phyloP scores from a whole-genome alignment of 2,113 vertebrate species.

The Sapayoa aenigma region DNA sequence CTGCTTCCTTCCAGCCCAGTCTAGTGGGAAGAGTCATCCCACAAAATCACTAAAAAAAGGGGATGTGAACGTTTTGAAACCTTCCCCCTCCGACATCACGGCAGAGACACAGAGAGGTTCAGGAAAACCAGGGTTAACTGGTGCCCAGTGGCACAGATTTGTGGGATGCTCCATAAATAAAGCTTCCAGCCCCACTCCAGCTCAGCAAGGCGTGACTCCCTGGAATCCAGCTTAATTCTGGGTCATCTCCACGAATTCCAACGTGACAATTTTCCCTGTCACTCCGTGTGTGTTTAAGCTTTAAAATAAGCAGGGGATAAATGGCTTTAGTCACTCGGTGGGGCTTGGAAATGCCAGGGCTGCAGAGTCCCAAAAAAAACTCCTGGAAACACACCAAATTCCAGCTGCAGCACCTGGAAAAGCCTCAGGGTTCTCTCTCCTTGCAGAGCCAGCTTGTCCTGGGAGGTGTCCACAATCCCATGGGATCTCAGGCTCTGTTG shows the following conservation, averaged over 20 bases:
- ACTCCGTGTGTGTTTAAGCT: neutral
- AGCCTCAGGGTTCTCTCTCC: neutral
- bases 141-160: accelerated
- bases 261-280: neutral
- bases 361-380: neutral
- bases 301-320: neutral
- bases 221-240: neutral
- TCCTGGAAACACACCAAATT: neutral
- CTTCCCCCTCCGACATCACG: neutral
- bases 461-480: neutral
- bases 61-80: neutral
- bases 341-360: neutral
- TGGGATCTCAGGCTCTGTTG: neutral
- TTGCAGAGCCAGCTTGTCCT: neutral
- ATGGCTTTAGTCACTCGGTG: neutral
- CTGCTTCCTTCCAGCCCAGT: neutral
- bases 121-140: neutral
- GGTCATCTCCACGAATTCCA: neutral
- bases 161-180: neutral
- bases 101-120: accelerated
- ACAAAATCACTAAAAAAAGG: neutral
- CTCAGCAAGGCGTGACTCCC: neutral
- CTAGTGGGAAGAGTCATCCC: neutral
- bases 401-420: neutral
- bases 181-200: neutral